A percentile compares a stretch with the other conserved stretches of the same genome.
Conservation (phyloP, 1,140 invertebrate species). For the Aporrectodea caliginosa region DNA sequence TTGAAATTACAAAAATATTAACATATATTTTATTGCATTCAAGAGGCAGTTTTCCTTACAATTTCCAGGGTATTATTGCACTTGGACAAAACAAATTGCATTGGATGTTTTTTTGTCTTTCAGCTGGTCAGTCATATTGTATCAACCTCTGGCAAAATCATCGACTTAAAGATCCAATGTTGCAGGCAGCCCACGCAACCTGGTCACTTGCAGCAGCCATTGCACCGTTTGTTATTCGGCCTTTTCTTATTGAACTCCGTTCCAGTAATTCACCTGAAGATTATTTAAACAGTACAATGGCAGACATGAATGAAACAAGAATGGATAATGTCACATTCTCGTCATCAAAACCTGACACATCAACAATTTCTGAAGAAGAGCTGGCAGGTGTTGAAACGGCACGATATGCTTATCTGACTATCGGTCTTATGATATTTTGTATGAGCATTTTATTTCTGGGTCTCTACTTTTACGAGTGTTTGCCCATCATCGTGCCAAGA, state of each 20-base stretch:
- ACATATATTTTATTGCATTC: too few species aligned
- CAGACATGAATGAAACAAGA: neutral
- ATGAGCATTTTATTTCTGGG: neutral
- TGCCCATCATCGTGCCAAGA: neutral
- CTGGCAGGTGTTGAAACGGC: neutral
- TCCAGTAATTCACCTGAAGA: neutral
- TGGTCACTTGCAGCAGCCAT: slow-evolving; percentile 12
- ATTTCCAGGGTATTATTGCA: too few species aligned
- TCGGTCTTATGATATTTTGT: neutral
- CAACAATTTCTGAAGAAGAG: too few species aligned
- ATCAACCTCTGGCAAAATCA: slow-evolving; percentile 9
- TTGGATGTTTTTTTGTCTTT: neutral
- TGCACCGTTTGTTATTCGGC: slow-evolving; percentile 11
- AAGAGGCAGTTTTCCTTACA: too few species aligned
- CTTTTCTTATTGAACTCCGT: slow-evolving; percentile 8
- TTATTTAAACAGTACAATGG: neutral
- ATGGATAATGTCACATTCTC: neutral
- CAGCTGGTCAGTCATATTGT: slow-evolving; percentile 23
- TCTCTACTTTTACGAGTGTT: neutral
- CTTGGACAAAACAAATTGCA: too few species aligned
- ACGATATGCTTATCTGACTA: neutral
- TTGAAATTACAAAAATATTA: too few species aligned
- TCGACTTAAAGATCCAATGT: slow-evolving; percentile 5
- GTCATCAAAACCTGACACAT: neutral
- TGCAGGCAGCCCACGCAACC: slow-evolving; percentile 11